These are phyloP conservation scores for Ahaetulla prasina DNA, from an alignment of 2,113 vertebrate genomes.

Conservation along the genomic window DNA sequence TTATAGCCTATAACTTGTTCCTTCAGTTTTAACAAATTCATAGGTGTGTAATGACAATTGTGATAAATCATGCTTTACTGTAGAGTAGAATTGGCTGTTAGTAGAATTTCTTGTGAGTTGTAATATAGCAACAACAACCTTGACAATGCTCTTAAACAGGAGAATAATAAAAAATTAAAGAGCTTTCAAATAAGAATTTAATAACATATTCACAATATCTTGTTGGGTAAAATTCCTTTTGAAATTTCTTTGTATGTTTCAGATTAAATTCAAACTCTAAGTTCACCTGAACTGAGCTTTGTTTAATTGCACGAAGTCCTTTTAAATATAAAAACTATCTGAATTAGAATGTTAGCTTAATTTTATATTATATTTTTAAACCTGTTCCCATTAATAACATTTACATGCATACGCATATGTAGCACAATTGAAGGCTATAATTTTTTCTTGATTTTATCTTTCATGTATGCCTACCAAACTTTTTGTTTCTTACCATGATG, in stretches of 20 bases:
- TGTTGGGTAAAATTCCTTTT: slow-evolving; percentile 32
- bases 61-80: slow-evolving; percentile 54
- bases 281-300: slow-evolving; percentile 8
- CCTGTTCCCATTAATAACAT: not conserved
- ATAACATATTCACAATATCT: not conserved
- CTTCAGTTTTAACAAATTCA: slow-evolving; percentile 72
- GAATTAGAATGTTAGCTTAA: not conserved
- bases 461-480: not conserved
- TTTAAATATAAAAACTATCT: not conserved
- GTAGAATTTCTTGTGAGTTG: slow-evolving; percentile 3
- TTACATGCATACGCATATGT: not conserved
- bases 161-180: not conserved
- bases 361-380: not conserved
- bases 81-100: slow-evolving; percentile 48
- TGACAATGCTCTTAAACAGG: not conserved
- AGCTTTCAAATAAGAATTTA: not conserved
- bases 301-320: not conserved
- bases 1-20: slow-evolving; percentile 63
- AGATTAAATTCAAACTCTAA: slow-evolving; percentile 32
- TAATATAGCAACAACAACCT: not conserved
- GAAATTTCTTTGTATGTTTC: slow-evolving; percentile 29
- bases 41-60: slow-evolving; percentile 68
- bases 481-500: not conserved
- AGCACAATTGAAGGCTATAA: not conserved
- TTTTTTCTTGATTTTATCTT: not conserved